These are phyloP conservation scores for Loriculus beryllinus DNA, from an alignment of 2,797 vertebrate species.

Conservation along the genomic window DNA sequence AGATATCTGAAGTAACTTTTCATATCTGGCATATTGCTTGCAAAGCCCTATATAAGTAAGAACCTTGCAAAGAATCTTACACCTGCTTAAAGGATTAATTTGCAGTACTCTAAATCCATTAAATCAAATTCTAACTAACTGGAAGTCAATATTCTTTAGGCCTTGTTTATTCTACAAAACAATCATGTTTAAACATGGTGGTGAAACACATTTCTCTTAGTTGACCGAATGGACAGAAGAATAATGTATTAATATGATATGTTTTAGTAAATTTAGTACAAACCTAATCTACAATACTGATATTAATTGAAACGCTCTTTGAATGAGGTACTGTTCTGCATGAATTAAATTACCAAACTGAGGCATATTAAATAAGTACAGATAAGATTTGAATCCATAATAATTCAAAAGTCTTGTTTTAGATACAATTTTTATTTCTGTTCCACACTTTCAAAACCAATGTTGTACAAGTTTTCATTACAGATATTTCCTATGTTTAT, in stretches of 20 bases:
- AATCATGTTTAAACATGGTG: constrained; percentile 19
- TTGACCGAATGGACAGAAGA: neutral
- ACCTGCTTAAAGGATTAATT: neutral
- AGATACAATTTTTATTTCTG: neutral
- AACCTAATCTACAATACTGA: neutral
- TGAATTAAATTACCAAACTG: neutral
- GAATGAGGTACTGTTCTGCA: neutral
- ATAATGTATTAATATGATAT: neutral
- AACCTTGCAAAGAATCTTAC: neutral
- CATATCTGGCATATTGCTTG: neutral
- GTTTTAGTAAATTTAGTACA: neutral
- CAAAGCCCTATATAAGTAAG: neutral
- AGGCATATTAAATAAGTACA: neutral
- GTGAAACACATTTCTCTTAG: neutral
- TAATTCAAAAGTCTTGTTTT: neutral
- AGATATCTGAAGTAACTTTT: neutral
- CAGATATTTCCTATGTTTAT: neutral
- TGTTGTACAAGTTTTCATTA: neutral
- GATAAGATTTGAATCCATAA: neutral
- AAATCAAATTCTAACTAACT: constrained; percentile 49
- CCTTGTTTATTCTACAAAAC: constrained; percentile 40
- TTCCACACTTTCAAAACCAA: neutral
- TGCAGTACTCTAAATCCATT: constrained; percentile 19
- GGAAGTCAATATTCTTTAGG: constrained; percentile 25
- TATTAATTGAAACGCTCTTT: neutral